Conservation (phyloP, 2,888 invertebrate species). For the Asteroscopus sphinx region DNA sequence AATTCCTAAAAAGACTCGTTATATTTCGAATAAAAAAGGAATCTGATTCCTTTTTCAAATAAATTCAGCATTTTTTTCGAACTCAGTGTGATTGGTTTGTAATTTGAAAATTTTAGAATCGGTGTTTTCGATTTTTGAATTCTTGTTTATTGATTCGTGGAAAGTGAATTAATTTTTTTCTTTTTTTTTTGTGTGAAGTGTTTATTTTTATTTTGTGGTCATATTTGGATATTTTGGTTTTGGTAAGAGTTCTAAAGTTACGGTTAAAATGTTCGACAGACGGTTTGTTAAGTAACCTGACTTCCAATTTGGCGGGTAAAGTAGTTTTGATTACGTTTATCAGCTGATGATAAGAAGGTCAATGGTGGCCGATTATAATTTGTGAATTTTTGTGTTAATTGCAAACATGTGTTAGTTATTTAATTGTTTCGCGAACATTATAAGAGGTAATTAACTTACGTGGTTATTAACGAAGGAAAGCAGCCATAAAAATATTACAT, state of each 20-base stretch:
- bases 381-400: conserved; percentile 20
- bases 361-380: conserved; percentile 39
- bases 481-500: too few species aligned
- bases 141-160: conserved; percentile 22
- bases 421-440: conserved; percentile 5
- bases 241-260: conserved; percentile 47
- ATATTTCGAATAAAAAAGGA: conserved; percentile 8
- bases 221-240: conserved; percentile 55
- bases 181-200: conserved; percentile 44
- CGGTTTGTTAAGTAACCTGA: conserved; percentile 31
- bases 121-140: conserved; percentile 17
- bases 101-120: conserved; percentile 10
- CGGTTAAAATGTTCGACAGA: conserved; percentile 1
- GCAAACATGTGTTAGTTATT: conserved; percentile 14
- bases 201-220: conserved; percentile 42
- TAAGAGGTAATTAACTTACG: background rate
- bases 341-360: conserved; percentile 48
- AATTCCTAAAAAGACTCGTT: conserved; percentile 8
- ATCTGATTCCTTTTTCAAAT: conserved; percentile 5
- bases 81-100: conserved; percentile 3
- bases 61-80: conserved; percentile 2
- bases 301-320: conserved; percentile 35
- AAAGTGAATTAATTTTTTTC: conserved; percentile 32
- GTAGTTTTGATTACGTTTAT: conserved; percentile 46
- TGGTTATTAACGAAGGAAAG: too few species aligned